Percentiles rank a stretch among this genome's conserved stretches.
phyloP scores from a whole-genome alignment of 2,797 vertebrate genomes.

The Rhinoraja longicauda region DNA sequence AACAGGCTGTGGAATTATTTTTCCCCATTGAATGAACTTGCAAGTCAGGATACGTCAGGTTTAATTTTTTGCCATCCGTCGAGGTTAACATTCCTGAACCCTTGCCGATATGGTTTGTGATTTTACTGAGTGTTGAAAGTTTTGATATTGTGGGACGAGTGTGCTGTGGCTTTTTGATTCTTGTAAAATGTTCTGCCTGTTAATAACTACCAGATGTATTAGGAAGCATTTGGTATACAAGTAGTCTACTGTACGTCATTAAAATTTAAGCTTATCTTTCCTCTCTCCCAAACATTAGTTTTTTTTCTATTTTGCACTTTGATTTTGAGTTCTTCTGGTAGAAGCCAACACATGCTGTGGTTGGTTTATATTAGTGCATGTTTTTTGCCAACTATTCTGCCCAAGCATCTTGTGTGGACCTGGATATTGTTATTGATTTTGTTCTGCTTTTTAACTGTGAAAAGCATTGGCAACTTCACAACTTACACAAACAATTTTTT shows the following conservation, averaged over 20 bases:
- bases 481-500: too few relatives aligned
- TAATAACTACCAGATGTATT: background rate
- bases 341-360: background rate
- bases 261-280: background rate
- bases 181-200: background rate
- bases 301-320: background rate
- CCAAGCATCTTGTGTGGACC: background rate
- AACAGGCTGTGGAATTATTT: background rate
- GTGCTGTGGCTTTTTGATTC: background rate
- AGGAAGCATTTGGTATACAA: background rate
- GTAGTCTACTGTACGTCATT: background rate
- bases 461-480: background rate
- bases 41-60: background rate
- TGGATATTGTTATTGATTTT: background rate
- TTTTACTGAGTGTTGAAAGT: background rate
- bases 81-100: background rate
- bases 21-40: background rate
- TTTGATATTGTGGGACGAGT: background rate
- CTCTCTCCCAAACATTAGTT: background rate
- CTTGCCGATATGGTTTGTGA: background rate
- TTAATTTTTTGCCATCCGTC: background rate
- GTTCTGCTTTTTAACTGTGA: background rate
- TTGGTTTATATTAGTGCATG: background rate
- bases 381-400: background rate
- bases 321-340: background rate